A percentile compares a stretch with the other conserved stretches of the same genome.
Evolutionary conservation across 2,113 vertebrate species (phyloP).

Genomic region (Arvicanthis niloticus): DNA sequence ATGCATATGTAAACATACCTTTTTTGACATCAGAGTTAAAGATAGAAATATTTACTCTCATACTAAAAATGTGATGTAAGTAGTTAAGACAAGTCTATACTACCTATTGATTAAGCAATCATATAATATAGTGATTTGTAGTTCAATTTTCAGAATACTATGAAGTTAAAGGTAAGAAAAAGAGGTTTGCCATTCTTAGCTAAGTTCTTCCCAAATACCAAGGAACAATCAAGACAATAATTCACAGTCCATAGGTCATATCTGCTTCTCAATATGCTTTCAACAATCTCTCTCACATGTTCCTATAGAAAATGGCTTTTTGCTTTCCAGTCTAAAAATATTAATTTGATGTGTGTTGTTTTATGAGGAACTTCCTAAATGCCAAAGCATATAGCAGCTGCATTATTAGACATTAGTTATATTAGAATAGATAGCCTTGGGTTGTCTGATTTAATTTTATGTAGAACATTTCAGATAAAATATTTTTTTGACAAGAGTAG

Average conservation of each 20-base stretch:
- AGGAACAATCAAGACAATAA: not conserved
- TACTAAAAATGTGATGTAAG: not conserved
- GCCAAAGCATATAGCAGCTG: not conserved
- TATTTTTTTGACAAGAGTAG: slow-evolving; percentile 44
- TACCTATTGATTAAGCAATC: not conserved
- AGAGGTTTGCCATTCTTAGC: not conserved
- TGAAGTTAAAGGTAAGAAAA: not conserved
- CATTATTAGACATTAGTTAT: slow-evolving; percentile 12
- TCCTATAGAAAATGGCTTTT: not conserved
- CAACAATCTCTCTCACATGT: not conserved
- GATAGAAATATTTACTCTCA: not conserved
- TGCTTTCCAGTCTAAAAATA: slow-evolving; percentile 47
- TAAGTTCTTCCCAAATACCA: not conserved
- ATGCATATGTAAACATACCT: not conserved
- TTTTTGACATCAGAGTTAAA: not conserved
- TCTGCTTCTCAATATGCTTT: slow-evolving; percentile 30
- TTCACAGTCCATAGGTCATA: not conserved
- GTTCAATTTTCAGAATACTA: slow-evolving; percentile 1
- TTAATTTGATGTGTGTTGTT: slow-evolving; percentile 28
- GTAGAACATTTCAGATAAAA: slow-evolving; percentile 44
- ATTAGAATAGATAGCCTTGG: not conserved
- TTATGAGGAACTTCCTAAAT: not conserved
- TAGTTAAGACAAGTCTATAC: not conserved
- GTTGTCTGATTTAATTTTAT: slow-evolving; percentile 58
- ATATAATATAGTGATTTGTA: not conserved